Evolutionary conservation across 2,797 vertebrate genomes (phyloP).

Genomic region (Tamandua tetradactyla): DNA sequence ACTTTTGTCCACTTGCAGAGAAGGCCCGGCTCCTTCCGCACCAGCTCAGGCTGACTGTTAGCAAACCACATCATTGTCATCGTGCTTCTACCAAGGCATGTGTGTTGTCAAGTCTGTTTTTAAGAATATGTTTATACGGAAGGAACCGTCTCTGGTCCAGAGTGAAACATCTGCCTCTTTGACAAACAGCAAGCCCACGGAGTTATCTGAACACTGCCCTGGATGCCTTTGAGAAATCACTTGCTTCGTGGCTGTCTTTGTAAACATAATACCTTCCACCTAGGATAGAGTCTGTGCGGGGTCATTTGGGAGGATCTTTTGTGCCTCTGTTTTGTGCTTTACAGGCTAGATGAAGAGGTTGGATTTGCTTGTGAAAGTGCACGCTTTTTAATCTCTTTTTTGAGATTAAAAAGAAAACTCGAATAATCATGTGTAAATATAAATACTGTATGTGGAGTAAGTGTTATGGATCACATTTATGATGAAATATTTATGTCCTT

Average conservation of each 20-base stretch:
- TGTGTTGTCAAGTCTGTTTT: constrained; percentile 38
- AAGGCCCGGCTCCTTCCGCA: background rate
- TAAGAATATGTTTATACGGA: constrained; percentile 58
- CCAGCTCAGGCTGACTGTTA: background rate
- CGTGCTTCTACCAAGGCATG: background rate
- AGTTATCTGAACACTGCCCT: constrained; percentile 37
- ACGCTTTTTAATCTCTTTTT: no score
- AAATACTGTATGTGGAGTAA: constrained; percentile 45
- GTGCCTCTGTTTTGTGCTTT: constrained; percentile 61
- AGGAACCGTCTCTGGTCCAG: constrained; percentile 55
- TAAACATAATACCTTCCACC: constrained; percentile 63
- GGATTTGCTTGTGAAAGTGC: constrained; percentile 70
- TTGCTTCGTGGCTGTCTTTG: constrained; percentile 59
- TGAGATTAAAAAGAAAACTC: constrained; percentile 15
- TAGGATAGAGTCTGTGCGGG: background rate
- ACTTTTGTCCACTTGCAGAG: background rate
- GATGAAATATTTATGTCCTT: constrained; percentile 78
- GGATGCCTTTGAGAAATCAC: constrained; percentile 64
- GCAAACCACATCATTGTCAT: background rate
- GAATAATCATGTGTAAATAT: constrained; percentile 54
- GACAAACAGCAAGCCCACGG: constrained; percentile 30
- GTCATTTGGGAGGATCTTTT: constrained; percentile 65
- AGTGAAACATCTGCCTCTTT: constrained; percentile 60
- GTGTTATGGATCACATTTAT: constrained; percentile 60
- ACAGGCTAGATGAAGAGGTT: constrained; percentile 74